Evolutionary conservation across 2,113 vertebrate species (phyloP), one percentile per base, ranked within the genome.

Genomic region (Regulus satrapa): DNA sequence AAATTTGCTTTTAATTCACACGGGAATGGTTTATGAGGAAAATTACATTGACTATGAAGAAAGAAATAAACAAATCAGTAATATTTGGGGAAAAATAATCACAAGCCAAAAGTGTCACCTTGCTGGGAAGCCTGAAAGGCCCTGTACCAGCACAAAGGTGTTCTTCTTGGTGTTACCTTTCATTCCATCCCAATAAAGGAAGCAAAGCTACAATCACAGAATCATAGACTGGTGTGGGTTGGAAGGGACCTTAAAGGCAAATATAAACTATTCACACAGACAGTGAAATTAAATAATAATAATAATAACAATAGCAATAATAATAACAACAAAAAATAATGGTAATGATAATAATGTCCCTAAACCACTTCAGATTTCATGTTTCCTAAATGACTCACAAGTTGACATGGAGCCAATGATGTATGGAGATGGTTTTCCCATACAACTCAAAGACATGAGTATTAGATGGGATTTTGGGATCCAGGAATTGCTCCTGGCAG

Each of bases 1-100:
- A 14, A 79, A 92, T 89, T 83, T 94, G 84, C 84, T 94, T 97
- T 95, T 95, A 95, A 95, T 96, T 98, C 86, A 80, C 95, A 95
- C 4, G 36, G 88, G 97, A 97, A 94, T 29, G 80, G 85, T 91
- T 95, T 91, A 95, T 38, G 81, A 96, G 94, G 78, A 96, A 96
- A 97, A 95, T 82, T 84, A 81, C 91, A 85, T 89, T 58, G 71
- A 94, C 58, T 19, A n/a, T 1, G 80, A 88, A 94, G 66, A 63
- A 77, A 79, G 69, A 89, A 89, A 84, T 38, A 94, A 95, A 90
- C 46, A 89, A 83, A 90, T 62, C 25, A 1, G 41, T 46, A 76
- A 45, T 69, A 84, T 86, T 66, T 52, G 34, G 26, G 38, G 58
- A 7, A 18, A 52, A 56, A 25, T 8, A 38, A 15, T 11, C 81